Percentiles rank a stretch among this genome's conserved stretches.
phyloP scores from a whole-genome alignment of 2,888 invertebrate species.

The Tuberolachnus salignus region DNA sequence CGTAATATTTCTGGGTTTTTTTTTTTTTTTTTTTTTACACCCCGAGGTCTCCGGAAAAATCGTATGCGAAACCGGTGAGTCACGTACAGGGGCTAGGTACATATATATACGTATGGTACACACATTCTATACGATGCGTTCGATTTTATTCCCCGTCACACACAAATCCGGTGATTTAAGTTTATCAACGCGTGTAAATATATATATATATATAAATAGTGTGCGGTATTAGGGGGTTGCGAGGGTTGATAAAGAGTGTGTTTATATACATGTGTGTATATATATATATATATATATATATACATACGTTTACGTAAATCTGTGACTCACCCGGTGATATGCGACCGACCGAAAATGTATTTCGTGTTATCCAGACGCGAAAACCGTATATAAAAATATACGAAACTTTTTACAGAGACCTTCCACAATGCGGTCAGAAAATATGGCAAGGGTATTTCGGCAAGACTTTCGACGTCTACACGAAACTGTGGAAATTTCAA shows the following conservation, averaged over 20 bases:
- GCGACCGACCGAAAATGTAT: neutral
- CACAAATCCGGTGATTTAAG: slow-evolving; percentile 3
- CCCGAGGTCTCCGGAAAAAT: neutral
- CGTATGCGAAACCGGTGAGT: neutral
- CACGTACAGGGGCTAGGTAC: neutral
- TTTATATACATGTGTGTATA: too few species aligned
- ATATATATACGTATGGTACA: too few species aligned
- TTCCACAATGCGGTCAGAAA: slow-evolving; percentile 95
- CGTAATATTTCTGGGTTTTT: too few species aligned
- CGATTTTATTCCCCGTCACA: neutral
- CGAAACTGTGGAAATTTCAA: slow-evolving; percentile 97
- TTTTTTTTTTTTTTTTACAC: too few species aligned
- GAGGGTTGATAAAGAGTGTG: too few species aligned
- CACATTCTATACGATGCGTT: neutral
- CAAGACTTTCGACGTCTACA: slow-evolving; percentile 95
- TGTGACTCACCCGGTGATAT: neutral
- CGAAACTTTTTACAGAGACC: slow-evolving; percentile 72
- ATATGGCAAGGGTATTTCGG: slow-evolving; percentile 98
- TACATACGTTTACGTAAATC: neutral
- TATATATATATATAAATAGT: too few species aligned
- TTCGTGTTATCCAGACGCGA: neutral
- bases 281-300: too few species aligned
- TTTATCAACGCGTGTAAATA: neutral
- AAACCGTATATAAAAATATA: neutral
- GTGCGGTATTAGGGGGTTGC: too few species aligned